phyloP scores from a whole-genome alignment of 1,140 invertebrate genomes.

The Patella vulgata region DNA sequence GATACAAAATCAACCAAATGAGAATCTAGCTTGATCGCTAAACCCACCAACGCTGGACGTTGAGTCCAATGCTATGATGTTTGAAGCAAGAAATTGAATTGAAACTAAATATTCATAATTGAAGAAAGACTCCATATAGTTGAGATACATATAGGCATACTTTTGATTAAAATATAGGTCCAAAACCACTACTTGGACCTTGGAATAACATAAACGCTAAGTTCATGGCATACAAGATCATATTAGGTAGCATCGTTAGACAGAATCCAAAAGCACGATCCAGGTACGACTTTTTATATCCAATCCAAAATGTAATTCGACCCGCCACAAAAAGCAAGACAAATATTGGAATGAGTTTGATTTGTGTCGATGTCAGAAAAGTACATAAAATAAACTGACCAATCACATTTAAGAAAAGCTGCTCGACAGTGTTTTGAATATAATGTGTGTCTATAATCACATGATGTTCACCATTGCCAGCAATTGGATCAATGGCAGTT shows the following conservation, averaged over 20 bases:
- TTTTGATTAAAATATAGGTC: no score
- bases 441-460: slow-evolving; percentile 4
- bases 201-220: no score
- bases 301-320: slow-evolving; percentile 14
- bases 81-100: no score
- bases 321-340: slow-evolving; percentile 14
- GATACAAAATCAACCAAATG: no score
- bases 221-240: not conserved
- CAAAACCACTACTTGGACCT: no score
- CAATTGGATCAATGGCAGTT: slow-evolving; percentile 21
- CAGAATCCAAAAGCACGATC: slow-evolving; percentile 8
- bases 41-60: no score
- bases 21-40: no score
- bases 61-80: no score
- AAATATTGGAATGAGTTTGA: slow-evolving; percentile 18
- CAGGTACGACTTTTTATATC: slow-evolving; percentile 12
- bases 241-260: not conserved
- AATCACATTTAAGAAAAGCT: slow-evolving; percentile 7
- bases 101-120: no score
- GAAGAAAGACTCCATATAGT: no score
- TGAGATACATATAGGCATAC: no score
- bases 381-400: slow-evolving; percentile 17
- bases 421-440: slow-evolving; percentile 16
- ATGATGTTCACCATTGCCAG: slow-evolving; percentile 17
- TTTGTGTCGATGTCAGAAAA: slow-evolving; percentile 14